These are phyloP conservation scores for Hapalemur alaotrensis DNA, from an alignment of 2,797 vertebrate species.

Conservation along the genomic window DNA sequence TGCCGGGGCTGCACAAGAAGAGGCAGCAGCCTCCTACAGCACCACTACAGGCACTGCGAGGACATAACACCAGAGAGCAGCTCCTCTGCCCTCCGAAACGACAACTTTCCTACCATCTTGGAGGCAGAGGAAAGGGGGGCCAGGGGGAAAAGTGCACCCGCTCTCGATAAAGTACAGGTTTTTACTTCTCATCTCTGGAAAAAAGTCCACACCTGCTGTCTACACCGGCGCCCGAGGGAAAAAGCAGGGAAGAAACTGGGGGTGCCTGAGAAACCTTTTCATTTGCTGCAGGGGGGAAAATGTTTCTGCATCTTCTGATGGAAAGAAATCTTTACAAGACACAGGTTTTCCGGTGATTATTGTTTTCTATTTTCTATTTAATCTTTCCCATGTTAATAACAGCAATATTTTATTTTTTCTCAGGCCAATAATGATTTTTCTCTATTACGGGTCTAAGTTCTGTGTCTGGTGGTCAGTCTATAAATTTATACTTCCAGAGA, in stretches of 20 bases:
- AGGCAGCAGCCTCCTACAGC: slow-evolving; percentile 97
- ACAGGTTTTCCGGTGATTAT: slow-evolving; percentile 64
- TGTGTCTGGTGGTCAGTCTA: slow-evolving; percentile 39
- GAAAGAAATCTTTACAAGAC: slow-evolving; percentile 64
- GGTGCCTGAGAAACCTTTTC: slow-evolving; percentile 25
- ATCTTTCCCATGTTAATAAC: neutral
- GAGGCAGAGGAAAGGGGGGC: slow-evolving; percentile 86
- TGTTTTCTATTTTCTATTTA: slow-evolving; percentile 39
- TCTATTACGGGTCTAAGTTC: slow-evolving; percentile 46
- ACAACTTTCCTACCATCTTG: slow-evolving; percentile 99
- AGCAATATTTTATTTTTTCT: neutral
- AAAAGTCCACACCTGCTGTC: slow-evolving; percentile 19
- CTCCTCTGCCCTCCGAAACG: slow-evolving; percentile 91
- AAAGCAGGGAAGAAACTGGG: slow-evolving; percentile 15
- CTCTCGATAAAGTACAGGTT: slow-evolving; percentile 38
- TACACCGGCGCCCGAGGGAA: neutral
- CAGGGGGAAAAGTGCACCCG: slow-evolving; percentile 68
- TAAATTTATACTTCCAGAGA: slow-evolving; percentile 37
- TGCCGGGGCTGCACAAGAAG: slow-evolving; percentile 92
- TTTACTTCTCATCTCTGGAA: slow-evolving; percentile 43
- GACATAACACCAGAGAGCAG: slow-evolving; percentile 95
- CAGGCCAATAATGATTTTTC: slow-evolving; percentile 12
- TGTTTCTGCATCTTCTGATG: slow-evolving; percentile 64
- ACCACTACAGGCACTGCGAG: slow-evolving; percentile 99
- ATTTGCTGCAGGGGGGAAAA: slow-evolving; percentile 18